Base-by-base conservation (phyloP, 2,797 vertebrate species). In the Poecilia gillii region DNA sequence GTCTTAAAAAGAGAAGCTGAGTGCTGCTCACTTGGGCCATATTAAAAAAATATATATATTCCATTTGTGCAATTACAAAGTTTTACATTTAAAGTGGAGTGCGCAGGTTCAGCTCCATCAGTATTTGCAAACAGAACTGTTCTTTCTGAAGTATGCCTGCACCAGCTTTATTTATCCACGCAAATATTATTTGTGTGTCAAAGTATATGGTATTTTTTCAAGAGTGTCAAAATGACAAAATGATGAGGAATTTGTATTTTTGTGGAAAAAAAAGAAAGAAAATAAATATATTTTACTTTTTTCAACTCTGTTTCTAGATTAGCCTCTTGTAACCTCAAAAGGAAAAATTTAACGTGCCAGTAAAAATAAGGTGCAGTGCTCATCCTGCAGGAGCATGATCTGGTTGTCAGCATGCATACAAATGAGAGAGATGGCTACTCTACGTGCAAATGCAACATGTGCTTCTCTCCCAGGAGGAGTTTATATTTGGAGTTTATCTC, bases 401-500 rank as follows among this genome's bases (percentile, higher is more conserved):
- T 74, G 28, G 70, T 79, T 87, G 55, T 87, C 74, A 82, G 81
- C 53, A 36, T 81, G 43, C 59, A 45, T 45, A 77, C 71, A 81
- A 80, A 87, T 80, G 74, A 72, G 68, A 74, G 46, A 45, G 71
- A 78, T 72, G 53, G 74, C 75, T 55, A 78, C 47, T 78, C 62
- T 83, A 82, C 43, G 81, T 92, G 86, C 77, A 77, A 75, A 78
- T 87, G 76, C 82, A 72, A 85, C 77, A 85, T 81, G 18, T 74
- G 9, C 76, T 31, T 20, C 49, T 76, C 59, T 75, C 84, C 80
- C 77, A 12, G 70, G 85, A 84, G 83, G 79, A 75, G 66, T 79
- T 84, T 91, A 84, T 88, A 89, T 93, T 91, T 90, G 77, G 87
- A 87, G 53, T 80, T 79, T 88, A 73, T 87, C 76, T 68, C 73